phyloP scores from a whole-genome alignment of 2,113 vertebrate genomes.

The Zosterops hypoxanthus region DNA sequence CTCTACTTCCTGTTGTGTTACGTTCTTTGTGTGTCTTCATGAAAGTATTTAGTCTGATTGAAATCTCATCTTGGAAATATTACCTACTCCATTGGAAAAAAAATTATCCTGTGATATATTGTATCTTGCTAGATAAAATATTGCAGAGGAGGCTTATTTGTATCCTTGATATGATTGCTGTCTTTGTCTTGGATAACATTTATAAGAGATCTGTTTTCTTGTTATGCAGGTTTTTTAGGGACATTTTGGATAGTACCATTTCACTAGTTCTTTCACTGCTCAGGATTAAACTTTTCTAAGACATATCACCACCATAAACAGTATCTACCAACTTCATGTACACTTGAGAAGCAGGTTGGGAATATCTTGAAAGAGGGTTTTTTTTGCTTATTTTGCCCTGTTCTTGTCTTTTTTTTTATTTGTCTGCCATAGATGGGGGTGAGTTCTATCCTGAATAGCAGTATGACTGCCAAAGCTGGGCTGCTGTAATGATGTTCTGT shows the following conservation, averaged over 20 bases:
- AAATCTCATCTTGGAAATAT: not conserved
- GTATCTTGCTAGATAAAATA: not conserved
- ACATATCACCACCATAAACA: not conserved
- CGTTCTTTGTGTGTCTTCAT: not conserved
- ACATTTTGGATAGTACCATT: not conserved
- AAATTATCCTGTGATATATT: not conserved
- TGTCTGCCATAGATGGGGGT: not conserved
- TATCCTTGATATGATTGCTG: not conserved
- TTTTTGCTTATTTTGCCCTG: not conserved
- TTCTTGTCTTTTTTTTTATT: not conserved
- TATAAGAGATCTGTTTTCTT: not conserved
- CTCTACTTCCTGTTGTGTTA: not conserved
- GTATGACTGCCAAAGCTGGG: not conserved
- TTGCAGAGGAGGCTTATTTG: not conserved
- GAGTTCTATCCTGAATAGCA: not conserved
- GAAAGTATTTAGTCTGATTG: not conserved
- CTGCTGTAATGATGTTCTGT: not conserved
- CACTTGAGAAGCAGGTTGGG: not conserved
- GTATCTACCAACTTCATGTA: not conserved
- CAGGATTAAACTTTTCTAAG: not conserved
- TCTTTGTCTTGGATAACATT: not conserved
- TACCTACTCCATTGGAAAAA: not conserved
- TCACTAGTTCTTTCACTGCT: not conserved
- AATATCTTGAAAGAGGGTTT: not conserved
- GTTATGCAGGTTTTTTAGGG: fast-evolving